Evolutionary conservation across 2,888 invertebrate genomes (phyloP).

Genomic region (Drosophila vallismaia): DNA sequence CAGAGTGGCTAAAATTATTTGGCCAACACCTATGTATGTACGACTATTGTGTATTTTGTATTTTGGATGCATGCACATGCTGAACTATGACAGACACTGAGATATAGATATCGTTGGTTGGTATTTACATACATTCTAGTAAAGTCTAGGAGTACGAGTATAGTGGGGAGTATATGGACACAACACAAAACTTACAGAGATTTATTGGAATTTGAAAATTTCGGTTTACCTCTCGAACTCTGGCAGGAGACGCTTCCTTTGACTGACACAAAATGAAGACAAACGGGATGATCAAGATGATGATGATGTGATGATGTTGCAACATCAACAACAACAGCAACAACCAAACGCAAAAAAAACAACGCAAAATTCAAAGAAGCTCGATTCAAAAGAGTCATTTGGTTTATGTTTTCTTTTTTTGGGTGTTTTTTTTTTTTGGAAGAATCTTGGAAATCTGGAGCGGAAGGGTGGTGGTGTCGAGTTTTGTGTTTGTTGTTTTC

Average conservation of each 20-base stretch:
- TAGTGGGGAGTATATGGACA: slow-evolving; percentile 48
- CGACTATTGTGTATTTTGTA: slow-evolving; percentile 4
- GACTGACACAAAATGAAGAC: slow-evolving; percentile 76
- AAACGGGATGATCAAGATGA: slow-evolving; percentile 62
- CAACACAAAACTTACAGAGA: slow-evolving; percentile 71
- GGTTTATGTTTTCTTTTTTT: slow-evolving; percentile 8
- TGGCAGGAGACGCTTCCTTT: slow-evolving; percentile 60
- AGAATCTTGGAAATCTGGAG: slow-evolving; percentile 29
- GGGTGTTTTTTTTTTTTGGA: slow-evolving; percentile 4
- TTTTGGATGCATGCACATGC: slow-evolving; percentile 70
- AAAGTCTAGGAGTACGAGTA: slow-evolving; percentile 34
- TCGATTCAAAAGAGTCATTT: slow-evolving; percentile 30
- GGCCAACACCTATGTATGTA: slow-evolving; percentile 44
- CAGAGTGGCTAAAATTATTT: slow-evolving; percentile 54
- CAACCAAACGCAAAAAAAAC: slow-evolving; percentile 60
- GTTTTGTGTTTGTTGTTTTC: slow-evolving; percentile 29
- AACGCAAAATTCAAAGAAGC: slow-evolving; percentile 72
- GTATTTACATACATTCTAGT: slow-evolving; percentile 47
- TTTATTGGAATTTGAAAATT: slow-evolving; percentile 69
- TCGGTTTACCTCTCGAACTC: slow-evolving; percentile 65
- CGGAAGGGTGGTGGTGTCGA: slow-evolving; percentile 12
- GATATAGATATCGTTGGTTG: slow-evolving; percentile 26
- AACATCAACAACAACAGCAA: slow-evolving; percentile 55
- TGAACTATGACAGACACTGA: slow-evolving; percentile 43
- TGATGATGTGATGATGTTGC: slow-evolving; percentile 44